Evolutionary conservation across 2,888 invertebrate species (phyloP).

Genomic region (Orchestes rusci): DNA sequence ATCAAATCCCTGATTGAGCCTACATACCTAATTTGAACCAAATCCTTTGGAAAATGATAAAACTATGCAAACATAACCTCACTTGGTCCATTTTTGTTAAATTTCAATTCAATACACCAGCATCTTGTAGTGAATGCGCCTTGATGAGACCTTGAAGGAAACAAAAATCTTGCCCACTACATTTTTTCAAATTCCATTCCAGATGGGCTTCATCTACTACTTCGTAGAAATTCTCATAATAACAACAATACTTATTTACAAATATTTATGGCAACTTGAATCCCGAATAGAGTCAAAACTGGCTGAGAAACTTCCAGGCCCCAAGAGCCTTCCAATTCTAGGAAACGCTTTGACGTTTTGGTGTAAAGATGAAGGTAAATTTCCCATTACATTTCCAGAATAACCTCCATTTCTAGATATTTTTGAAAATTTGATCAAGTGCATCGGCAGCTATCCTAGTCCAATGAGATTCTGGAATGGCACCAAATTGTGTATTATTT

Average conservation of each 20-base stretch:
- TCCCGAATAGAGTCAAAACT: too few species aligned
- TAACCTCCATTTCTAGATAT: conserved; percentile 22
- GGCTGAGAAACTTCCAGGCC: neutral
- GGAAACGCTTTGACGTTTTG: neutral
- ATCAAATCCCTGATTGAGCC: too few species aligned
- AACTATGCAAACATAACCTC: too few species aligned
- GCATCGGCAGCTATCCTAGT: conserved; percentile 21
- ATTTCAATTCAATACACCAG: too few species aligned
- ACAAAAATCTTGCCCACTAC: too few species aligned
- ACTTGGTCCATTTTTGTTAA: too few species aligned
- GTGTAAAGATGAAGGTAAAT: neutral
- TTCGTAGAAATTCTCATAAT: conserved; percentile 2
- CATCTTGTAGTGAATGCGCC: too few species aligned
- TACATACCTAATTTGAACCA: too few species aligned
- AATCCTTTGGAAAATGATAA: too few species aligned
- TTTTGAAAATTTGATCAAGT: conserved; percentile 21
- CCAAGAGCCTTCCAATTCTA: neutral
- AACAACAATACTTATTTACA: conserved; percentile 1
- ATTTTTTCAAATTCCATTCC: too few species aligned
- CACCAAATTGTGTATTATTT: conserved; percentile 9
- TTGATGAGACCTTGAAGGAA: too few species aligned
- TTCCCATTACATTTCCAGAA: neutral
- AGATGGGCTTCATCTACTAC: neutral
- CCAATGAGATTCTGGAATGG: conserved; percentile 13
- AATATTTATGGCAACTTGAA: conserved; percentile 1